These are phyloP conservation scores for Oreotrochilus melanogaster DNA, from an alignment of 2,113 vertebrate species.

Conservation along the genomic window DNA sequence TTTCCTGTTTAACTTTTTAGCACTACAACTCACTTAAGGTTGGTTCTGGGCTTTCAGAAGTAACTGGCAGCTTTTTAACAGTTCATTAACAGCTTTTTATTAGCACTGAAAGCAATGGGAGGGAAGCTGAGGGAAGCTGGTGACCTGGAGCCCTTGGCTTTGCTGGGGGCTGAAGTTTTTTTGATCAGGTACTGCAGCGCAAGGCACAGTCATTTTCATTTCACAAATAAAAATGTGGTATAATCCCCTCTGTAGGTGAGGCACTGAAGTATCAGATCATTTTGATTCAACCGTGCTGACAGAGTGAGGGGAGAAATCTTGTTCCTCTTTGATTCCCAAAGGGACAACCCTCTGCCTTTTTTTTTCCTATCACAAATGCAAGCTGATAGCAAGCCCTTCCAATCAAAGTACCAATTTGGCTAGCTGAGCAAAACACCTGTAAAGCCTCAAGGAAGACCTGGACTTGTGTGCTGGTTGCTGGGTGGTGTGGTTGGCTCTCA, in stretches of 20 bases:
- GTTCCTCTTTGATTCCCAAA: neutral
- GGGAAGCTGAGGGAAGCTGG: neutral
- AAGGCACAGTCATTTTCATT: neutral
- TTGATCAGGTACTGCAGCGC: neutral
- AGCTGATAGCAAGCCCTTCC: neutral
- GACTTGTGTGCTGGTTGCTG: neutral
- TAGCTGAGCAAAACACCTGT: neutral
- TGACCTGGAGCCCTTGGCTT: neutral
- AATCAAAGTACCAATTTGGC: neutral
- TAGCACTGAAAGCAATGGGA: neutral
- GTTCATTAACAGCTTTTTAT: conserved; percentile 9
- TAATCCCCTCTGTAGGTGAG: neutral
- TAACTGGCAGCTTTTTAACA: conserved; percentile 3
- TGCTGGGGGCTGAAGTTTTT: neutral
- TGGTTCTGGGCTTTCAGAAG: neutral
- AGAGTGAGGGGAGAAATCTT: neutral
- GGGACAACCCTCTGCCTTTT: neutral
- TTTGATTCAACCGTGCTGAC: neutral
- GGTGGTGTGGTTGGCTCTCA: neutral
- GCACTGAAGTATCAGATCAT: neutral
- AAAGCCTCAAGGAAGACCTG: neutral
- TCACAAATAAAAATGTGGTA: neutral
- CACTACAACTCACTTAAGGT: neutral
- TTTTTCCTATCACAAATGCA: neutral
- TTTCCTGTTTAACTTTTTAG: neutral